Evolutionary conservation across 2,888 invertebrate genomes (phyloP), one percentile per base, ranked within the genome.

Genomic region (Dynastes hyllus): DNA sequence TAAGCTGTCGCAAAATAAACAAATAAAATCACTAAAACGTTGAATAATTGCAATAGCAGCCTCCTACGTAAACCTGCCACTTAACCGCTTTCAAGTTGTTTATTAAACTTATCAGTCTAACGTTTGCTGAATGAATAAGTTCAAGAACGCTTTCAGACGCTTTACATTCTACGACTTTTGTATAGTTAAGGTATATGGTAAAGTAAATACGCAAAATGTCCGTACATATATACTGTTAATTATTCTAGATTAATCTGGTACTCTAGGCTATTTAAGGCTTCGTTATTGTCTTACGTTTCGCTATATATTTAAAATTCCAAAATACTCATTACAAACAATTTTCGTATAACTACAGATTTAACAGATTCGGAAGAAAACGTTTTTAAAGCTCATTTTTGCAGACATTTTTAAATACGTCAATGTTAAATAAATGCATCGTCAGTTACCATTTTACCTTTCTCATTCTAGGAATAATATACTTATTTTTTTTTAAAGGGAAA

Each of bases 231-330:
- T 63, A 53, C 65, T 22, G 27, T 63, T 75, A 63, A 45, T 75
- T 75, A 71, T 11, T 22, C 22, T 22, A 22, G 22, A 22, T 22
- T 22, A 22, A 22, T 22, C 22, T 22, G 22, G 22, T 22, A 22
- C 22, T 45, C 61, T 61, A 61, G 22, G 29, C 51, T 69, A 40
- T 71, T 78, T 86, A 86, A 86, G 86, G 86, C 86, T 83, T 83
- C 83, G 83, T 87, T 87, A 87, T 87, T 87, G 87, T 87, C 87
- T 85, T 86, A 84, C 82, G 87, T 88, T 87, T 83, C 86, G 83
- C 85, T 86, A 85, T 63, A 75, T 45, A 61, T 75, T 75, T 75
- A 61, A 75, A 83, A 80, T 81, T 79, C 81, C 32, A 76, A 61
- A 73, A 45, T 58, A 45, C 55, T 45, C 22, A 61, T 11, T 37